Conservation (phyloP, 2,797 vertebrate genomes). For the Luscinia megarhynchos region DNA sequence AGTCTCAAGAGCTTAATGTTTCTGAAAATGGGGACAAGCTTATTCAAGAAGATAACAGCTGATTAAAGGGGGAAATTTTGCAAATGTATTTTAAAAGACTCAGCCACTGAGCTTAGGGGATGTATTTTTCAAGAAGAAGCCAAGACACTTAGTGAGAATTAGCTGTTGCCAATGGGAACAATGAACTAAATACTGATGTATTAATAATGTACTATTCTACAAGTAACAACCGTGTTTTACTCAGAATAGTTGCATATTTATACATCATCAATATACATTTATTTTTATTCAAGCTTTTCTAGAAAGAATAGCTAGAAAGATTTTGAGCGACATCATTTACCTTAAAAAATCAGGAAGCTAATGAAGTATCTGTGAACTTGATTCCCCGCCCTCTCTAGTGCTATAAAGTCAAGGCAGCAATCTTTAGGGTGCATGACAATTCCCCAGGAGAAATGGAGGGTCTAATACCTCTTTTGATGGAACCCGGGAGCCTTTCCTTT, state of each 20-base stretch:
- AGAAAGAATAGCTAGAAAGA: background rate
- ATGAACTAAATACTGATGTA: background rate
- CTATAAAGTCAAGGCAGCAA: slow-evolving; percentile 13
- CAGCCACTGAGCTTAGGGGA: background rate
- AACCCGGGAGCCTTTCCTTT: slow-evolving; percentile 94
- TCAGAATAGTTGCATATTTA: slow-evolving; percentile 45
- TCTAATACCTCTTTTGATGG: slow-evolving; percentile 97
- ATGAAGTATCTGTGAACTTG: background rate
- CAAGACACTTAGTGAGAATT: background rate
- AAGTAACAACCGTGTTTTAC: slow-evolving; percentile 15
- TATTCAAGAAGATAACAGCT: background rate
- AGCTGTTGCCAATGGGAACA: slow-evolving; percentile 13
- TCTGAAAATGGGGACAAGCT: background rate
- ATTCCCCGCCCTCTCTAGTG: slow-evolving; percentile 22
- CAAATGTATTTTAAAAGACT: slow-evolving; percentile 2
- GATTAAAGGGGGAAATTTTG: background rate
- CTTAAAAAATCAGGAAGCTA: slow-evolving; percentile 30
- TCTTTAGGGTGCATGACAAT: slow-evolving; percentile 48
- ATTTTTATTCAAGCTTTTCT: background rate
- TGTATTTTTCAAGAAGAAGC: background rate
- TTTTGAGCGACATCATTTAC: background rate
- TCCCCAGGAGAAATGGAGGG: slow-evolving; percentile 68
- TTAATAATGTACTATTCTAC: slow-evolving; percentile 45
- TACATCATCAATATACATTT: background rate
- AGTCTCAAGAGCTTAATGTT: background rate